Conservation (phyloP, 2,888 invertebrate species). For the Lasioglossum vierecki region DNA sequence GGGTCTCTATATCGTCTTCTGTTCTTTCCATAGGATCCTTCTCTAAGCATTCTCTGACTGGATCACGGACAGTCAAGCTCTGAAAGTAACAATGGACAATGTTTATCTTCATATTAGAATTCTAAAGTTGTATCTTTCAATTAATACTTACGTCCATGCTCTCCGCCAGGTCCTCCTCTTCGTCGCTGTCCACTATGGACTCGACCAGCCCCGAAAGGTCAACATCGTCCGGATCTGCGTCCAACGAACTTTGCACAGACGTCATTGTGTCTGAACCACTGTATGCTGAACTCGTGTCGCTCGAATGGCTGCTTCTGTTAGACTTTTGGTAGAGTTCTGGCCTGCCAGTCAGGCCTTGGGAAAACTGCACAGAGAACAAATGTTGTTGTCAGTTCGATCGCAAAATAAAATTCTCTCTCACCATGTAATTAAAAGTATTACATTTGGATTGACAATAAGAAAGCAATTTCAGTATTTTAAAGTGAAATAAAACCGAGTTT, state of each 20-base stretch:
- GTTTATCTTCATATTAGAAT: background rate
- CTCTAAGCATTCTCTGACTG: constrained; percentile 98
- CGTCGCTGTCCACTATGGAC: constrained; percentile 98
- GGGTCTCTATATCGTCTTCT: constrained; percentile 97
- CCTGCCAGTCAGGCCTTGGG: constrained; percentile 83
- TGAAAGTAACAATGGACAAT: constrained; percentile 78
- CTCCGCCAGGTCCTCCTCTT: constrained; percentile 96
- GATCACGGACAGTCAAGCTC: constrained; percentile 96
- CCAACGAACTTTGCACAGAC: constrained; percentile 93
- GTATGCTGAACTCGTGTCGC: constrained; percentile 98
- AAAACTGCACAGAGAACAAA: constrained; percentile 77
- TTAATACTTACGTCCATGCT: constrained; percentile 91
- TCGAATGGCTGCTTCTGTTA: constrained; percentile 93
- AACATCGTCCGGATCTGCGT: constrained; percentile 90
- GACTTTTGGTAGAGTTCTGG: constrained; percentile 94
- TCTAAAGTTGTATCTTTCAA: background rate
- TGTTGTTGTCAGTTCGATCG: background rate
- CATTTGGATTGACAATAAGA: background rate
- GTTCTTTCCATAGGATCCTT: constrained; percentile 98
- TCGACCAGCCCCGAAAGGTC: constrained; percentile 97
- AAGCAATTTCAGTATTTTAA: too few species aligned
- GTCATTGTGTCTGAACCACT: constrained; percentile 98
- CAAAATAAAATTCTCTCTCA: background rate
- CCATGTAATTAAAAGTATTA: constrained; percentile 15
- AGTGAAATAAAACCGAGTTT: too few species aligned